Base-by-base conservation (phyloP, 2,888 invertebrate species). In the Nephrotoma appendiculata region DNA sequence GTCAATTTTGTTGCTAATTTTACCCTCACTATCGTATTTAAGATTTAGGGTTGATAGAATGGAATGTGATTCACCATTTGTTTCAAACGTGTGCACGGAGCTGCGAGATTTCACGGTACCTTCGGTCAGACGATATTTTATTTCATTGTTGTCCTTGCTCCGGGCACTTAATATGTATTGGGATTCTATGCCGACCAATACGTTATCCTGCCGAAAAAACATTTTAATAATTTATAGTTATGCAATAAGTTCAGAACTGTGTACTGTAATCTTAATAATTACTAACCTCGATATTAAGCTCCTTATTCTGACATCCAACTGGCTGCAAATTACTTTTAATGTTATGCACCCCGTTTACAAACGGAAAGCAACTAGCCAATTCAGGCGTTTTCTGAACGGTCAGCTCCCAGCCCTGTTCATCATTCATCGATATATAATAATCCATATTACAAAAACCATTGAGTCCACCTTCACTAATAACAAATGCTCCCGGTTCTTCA, bases 391-490 rank as follows among this genome's bases (percentile, higher is more conserved):
- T 92, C 5, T 91, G 90, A 85, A 92, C 86, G 1, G 42, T 85
- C 85, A 85, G 19, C 9, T 84, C 42, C n/a, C 15, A 90, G 71
- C 90, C 90, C 57, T 92, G 89, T 86, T 90, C 90, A 44, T 91
- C 91, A 88, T 90, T 91, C 87, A 91, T 91, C 31, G 91, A 90
- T 48, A 92, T 90, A 88, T 91, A 92, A 88, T 92, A 92, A 90
- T 93, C 93, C 3, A 91, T 91, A 1, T 92, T 91, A 87, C 94
- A 94, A 86, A 92, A 92, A 1, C 93, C 93, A 88, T 94, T 93
- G 0, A 94, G 91, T 83, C 94, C 94, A 90, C 0, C 92, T 90
- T 92, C 92, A 88, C 90, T 90, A 11, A 91, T 89, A 6, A 92
- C 91, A 89, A 91, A 92, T 5, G 92, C 92, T 1, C 92, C 92